Percentiles rank a stretch among this genome's conserved stretches.
These are phyloP conservation scores for Drosophila pseudoananassae DNA, from an alignment of 1,140 invertebrate genomes.

Conservation along the genomic window DNA sequence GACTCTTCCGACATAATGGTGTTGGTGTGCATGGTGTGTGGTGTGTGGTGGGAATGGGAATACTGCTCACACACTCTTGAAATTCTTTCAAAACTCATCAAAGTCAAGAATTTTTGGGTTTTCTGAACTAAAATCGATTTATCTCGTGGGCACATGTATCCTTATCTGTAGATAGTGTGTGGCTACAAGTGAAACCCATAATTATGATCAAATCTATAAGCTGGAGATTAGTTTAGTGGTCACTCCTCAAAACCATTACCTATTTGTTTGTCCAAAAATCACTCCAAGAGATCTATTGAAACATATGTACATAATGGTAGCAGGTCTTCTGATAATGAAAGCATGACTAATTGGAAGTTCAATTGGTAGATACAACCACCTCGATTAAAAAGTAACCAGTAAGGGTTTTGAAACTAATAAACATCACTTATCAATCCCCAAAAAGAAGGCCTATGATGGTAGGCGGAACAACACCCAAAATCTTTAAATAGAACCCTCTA, in stretches of 20 bases:
- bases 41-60: slow-evolving; percentile 28
- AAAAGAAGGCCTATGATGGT: no score
- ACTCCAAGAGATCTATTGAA: not conserved
- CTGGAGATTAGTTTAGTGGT: not conserved
- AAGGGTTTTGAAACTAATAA: not conserved
- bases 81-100: slow-evolving; percentile 22
- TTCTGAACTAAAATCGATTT: not conserved
- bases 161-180: not conserved
- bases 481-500: not conserved
- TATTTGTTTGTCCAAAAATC: not conserved
- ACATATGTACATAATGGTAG: not conserved
- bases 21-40: not conserved
- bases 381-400: slow-evolving; percentile 8
- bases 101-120: slow-evolving; percentile 1
- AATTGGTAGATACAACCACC: slow-evolving; percentile 18
- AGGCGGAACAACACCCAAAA: not conserved
- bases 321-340: slow-evolving; percentile 24
- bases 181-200: not conserved
- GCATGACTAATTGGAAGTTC: slow-evolving; percentile 34
- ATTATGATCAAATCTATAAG: not conserved
- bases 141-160: not conserved
- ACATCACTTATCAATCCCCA: not conserved
- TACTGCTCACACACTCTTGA: slow-evolving; percentile 12
- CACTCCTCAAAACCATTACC: not conserved
- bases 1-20: not conserved